Conservation (phyloP, 2,888 invertebrate species). For the Eupithecia pulchellata region DNA sequence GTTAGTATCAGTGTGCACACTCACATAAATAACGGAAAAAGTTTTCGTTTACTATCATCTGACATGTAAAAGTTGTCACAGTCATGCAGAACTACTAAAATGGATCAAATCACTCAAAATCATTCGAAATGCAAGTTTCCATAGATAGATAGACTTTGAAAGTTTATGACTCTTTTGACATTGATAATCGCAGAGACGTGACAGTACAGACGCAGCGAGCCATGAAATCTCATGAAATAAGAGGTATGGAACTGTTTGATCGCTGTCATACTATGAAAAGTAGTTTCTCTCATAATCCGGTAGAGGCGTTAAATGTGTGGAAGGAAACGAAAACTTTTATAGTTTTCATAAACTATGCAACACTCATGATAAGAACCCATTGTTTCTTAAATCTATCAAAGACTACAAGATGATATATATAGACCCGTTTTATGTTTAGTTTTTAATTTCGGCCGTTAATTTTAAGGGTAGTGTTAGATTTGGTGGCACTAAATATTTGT, state of each 20-base stretch:
- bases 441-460: conserved; percentile 27
- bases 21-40: not conserved
- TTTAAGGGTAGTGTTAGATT: conserved; percentile 25
- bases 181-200: too few relatives aligned
- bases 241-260: not conserved
- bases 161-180: too few relatives aligned
- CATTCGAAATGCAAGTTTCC: too few relatives aligned
- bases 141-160: too few relatives aligned
- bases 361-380: not conserved
- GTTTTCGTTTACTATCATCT: not conserved
- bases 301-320: not conserved
- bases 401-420: not conserved
- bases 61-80: not conserved
- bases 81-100: not conserved
- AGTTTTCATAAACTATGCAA: not conserved
- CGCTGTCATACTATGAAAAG: not conserved
- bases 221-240: too few relatives aligned
- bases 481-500: conserved; percentile 32
- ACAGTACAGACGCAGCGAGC: too few relatives aligned
- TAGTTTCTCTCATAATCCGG: not conserved
- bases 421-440: not conserved
- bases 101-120: not conserved
- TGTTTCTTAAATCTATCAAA: not conserved
- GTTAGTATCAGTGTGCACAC: not conserved
- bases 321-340: not conserved